Base-by-base conservation (phyloP, 2,797 vertebrate species). In the Bryconaethiops microstoma region DNA sequence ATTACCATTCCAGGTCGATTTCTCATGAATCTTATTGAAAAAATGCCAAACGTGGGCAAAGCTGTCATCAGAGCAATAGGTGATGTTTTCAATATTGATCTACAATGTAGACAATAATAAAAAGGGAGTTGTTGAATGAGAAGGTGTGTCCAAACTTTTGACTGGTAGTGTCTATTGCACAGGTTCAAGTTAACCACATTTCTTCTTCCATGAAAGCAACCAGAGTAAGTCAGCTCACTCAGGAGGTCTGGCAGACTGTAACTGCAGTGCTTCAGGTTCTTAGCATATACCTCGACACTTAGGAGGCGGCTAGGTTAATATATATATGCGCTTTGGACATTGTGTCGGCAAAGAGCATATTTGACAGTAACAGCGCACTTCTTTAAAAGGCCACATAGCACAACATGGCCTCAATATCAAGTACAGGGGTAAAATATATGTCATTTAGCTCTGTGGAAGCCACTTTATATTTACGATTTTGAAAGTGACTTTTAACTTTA, bases 401-500 rank as follows among this genome's bases (percentile, higher is more conserved):
- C 67, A 69, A 8, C 39, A 69, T 69, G 67, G 40, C 10, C 42
- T 48, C 12, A 21, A 10, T 48, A 23, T 69, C 67, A 69, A 71
- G 48, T 29, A 17, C 23, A 52, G 48, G 48, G 8, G 23, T 71
- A 25, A 71, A 71, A 29, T 16, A 68, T 13, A 48, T 68, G 42
- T 9, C 25, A 23, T 29, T 50, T 52, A 50, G 13, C 68, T 70
- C 68, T 0, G 23, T 29, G 48, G 2, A 10, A 71, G 23, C 45
- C 17, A 54, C 14, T 23, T 29, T 54, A 54, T 52, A 54, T 54
- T 50, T 70, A 23, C 7, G 5, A 50, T 17, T 16, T 8, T 29
- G 14, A 71, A 29, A 29, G 23, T 25, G 21, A 69, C 64, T 50
- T 69, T 69, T 69, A 23, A 69, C n/a, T 16, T 50, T n/a, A 69